These are phyloP conservation scores for Strigamia crassipes DNA, from an alignment of 2,888 invertebrate species.

Conservation along the genomic window DNA sequence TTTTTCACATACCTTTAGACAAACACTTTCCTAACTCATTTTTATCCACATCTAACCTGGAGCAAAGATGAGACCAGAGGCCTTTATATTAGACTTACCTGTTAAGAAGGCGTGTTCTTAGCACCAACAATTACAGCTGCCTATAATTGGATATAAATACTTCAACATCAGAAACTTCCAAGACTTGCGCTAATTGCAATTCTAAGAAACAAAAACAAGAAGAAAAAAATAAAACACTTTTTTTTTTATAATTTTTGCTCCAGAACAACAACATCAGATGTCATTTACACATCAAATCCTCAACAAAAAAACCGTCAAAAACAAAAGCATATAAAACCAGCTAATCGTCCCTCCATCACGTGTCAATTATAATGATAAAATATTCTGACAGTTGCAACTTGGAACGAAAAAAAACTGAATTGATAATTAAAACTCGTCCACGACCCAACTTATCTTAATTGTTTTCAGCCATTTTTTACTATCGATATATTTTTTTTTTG, in stretches of 20 bases:
- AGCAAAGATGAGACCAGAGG: slow-evolving; percentile 2
- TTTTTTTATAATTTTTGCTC: too few relatives aligned
- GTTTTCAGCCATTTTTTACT: neutral
- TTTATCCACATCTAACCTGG: neutral
- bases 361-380: neutral
- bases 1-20: neutral
- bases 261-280: neutral
- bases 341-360: neutral
- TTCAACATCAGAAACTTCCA: neutral
- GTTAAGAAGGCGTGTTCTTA: slow-evolving; percentile 10
- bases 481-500: neutral
- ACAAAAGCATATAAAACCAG: neutral
- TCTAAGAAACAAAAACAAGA: neutral
- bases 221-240: too few relatives aligned
- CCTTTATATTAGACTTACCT: neutral
- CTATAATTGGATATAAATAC: slow-evolving; percentile 10
- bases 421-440: slow-evolving; percentile 10
- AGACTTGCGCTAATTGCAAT: slow-evolving; percentile 3
- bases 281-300: neutral
- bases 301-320: neutral
- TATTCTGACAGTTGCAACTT: neutral
- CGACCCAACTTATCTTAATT: slow-evolving; percentile 3
- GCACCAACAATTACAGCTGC: slow-evolving; percentile 3
- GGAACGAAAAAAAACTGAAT: neutral
- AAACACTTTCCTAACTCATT: neutral